Evolutionary conservation across 1,140 invertebrate genomes (phyloP), one percentile per base, ranked within the genome.

Genomic region (Heliconius congener): DNA sequence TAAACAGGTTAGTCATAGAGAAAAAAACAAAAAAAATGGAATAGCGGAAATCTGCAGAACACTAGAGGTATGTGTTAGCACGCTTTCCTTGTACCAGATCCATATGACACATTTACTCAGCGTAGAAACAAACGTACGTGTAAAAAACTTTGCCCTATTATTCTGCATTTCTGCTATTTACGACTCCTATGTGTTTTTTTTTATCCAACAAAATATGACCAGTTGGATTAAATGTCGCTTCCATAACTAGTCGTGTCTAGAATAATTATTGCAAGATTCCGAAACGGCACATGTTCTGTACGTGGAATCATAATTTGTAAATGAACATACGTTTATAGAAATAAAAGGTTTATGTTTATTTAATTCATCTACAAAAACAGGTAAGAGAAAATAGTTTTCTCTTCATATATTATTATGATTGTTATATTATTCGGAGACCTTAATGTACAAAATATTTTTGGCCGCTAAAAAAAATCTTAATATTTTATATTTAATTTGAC

Each of bases 11-110:
- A 60, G 70, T 71, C 27, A 27, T 37, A 18, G 30, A 34, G 19
- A 71, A 37, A 71, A 23, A 71, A 27, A 8, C 30, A 9, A 76
- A 70, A 75, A 18, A 8, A 55, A 66, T 30, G 50, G 60, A 46
- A 37, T 23, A 46, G 46, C 75, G 39, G 75, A 77, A 77, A 77
- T 71, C 23, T 50, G 60, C 34, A 57, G 50, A 27, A 66, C 23
- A 77, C 8, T 71, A 71, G 66, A 71, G 27, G n/a, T 42, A 71
- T 52, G 74, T 66, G 50, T 52, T 77, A 72, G 66, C 39, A 46
- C 66, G 39, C 76, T 77, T 77, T 77, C 76, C 76, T 77, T 66
- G 70, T 72, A 71, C 76, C 70, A 77, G 76, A 71, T 77, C 50
- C 76, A 39, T n/a, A 23, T 52, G 70, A n/a, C 75, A 76, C 66